These are phyloP conservation scores for Papilio elwesi DNA, from an alignment of 2,888 invertebrate genomes.

Conservation along the genomic window DNA sequence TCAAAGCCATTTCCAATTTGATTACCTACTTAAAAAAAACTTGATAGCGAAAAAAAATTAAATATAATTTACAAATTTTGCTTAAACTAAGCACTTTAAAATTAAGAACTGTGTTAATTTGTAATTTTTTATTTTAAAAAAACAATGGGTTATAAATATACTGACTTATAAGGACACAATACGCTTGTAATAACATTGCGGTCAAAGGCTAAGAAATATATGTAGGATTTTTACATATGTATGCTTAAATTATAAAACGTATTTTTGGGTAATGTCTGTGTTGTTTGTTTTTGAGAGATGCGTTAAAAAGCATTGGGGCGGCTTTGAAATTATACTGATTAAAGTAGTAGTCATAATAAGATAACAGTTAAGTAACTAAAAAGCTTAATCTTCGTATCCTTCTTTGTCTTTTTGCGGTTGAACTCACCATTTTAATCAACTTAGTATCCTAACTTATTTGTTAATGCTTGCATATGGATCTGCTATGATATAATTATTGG, in stretches of 20 bases:
- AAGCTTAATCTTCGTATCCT: constrained; percentile 1
- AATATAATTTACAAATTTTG: not conserved
- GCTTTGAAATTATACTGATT: constrained; percentile 39
- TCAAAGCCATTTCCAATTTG: constrained; percentile 51
- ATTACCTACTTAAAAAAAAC: not conserved
- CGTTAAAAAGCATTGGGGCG: constrained; percentile 26
- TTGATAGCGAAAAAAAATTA: too few species aligned
- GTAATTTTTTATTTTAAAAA: not conserved
- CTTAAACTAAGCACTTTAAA: not conserved
- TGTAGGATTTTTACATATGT: not conserved
- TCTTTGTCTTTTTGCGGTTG: constrained; percentile 21
- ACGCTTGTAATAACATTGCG: not conserved
- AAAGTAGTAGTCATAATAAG: not conserved
- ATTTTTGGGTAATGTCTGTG: not conserved
- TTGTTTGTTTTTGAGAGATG: not conserved
- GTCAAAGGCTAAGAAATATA: not conserved
- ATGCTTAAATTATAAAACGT: not conserved
- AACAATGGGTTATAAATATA: constrained; percentile 3
- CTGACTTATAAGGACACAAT: constrained; percentile 14
- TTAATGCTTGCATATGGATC: constrained; percentile 43
- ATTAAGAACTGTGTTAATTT: not conserved
- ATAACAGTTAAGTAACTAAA: constrained; percentile 26
- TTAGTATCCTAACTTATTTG: constrained; percentile 28
- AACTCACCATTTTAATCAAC: constrained; percentile 32
- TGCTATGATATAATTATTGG: constrained; percentile 9